Conservation (phyloP, 2,113 vertebrate genomes). For the Anhinga anhinga region DNA sequence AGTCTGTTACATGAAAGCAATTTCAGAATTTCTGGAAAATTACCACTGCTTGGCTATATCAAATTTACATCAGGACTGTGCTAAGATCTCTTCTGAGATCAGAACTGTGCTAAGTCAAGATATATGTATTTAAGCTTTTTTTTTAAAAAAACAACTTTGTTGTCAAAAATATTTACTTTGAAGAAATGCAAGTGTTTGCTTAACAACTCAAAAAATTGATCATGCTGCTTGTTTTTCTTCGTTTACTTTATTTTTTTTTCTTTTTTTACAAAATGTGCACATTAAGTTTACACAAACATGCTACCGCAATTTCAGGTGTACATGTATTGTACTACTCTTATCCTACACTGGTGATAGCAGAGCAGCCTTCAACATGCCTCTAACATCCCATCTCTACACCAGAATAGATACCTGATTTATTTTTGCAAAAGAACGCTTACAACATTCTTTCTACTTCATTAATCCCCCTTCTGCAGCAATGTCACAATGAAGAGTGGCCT, state of each 20-base stretch:
- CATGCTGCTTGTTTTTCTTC: constrained; percentile 65
- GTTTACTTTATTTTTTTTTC: constrained; percentile 56
- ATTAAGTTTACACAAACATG: constrained; percentile 75
- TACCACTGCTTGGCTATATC: background rate
- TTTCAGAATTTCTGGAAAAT: background rate
- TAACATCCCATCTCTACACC: constrained; percentile 74
- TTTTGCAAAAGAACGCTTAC: constrained; percentile 62
- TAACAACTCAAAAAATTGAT: background rate
- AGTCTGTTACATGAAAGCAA: background rate
- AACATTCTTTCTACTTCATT: constrained; percentile 48
- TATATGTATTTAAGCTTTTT: background rate
- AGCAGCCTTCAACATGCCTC: constrained; percentile 66
- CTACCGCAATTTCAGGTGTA: constrained; percentile 78
- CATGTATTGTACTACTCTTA: constrained; percentile 81
- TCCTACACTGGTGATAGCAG: constrained; percentile 81
- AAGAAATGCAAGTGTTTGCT: background rate
- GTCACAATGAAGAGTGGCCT: constrained; percentile 46
- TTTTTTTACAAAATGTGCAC: constrained; percentile 81
- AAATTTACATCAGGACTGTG: background rate
- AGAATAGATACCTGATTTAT: constrained; percentile 81
- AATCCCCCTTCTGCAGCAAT: constrained; percentile 60
- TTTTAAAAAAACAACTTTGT: background rate
- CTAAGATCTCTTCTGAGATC: background rate
- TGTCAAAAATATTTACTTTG: background rate
- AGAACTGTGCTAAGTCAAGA: background rate